Evolutionary conservation across 2,113 vertebrate species (phyloP).

Genomic region (Sialia sialis): DNA sequence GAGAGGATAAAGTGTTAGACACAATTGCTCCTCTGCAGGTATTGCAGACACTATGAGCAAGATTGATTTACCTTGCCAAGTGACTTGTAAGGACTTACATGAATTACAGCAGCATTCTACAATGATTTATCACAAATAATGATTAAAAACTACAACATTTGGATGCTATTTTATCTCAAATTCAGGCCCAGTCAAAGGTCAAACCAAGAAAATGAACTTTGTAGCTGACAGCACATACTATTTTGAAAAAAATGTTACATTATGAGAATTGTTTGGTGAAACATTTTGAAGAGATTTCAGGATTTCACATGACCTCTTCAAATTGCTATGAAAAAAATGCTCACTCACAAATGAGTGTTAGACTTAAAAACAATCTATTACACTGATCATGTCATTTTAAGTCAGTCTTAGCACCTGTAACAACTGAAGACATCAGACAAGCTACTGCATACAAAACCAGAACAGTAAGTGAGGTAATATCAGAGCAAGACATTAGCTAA

Average conservation of each 20-base stretch:
- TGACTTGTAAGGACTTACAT: neutral
- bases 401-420: neutral
- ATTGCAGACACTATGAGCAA: neutral
- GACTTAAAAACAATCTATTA: neutral
- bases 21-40: neutral
- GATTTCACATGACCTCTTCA: neutral
- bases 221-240: rapidly evolving
- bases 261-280: neutral
- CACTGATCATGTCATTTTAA: neutral
- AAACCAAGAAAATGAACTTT: neutral
- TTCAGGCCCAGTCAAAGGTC: neutral
- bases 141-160: neutral
- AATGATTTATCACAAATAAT: neutral
- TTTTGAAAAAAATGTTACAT: neutral
- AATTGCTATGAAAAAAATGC: neutral
- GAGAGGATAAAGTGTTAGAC: neutral
- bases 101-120: neutral
- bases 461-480: neutral
- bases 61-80: neutral
- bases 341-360: neutral
- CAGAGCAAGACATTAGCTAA: neutral
- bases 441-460: neutral
- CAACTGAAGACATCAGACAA: neutral
- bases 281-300: neutral
- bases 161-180: neutral